Base-by-base conservation (phyloP, 2,888 invertebrate genomes). In the Eremobia ochroleuca region DNA sequence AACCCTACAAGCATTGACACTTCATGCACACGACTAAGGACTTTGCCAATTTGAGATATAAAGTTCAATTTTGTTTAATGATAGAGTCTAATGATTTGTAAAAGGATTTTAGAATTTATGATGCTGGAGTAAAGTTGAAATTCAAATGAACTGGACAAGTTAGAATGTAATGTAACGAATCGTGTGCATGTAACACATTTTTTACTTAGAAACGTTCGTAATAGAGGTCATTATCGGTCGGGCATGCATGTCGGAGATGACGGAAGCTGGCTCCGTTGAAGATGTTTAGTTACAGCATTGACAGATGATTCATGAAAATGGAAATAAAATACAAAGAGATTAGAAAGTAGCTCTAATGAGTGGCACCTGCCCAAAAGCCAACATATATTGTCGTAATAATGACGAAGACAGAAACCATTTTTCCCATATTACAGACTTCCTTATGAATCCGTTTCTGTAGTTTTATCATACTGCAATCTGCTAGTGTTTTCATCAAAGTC, bases 211-310 rank as follows among this genome's bases (percentile, higher is more conserved):
- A 88, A 82, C 85, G 81, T 77, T 84, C 62, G 85, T 86, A 87
- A 88, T 90, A 90, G 89, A 90, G 90, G 89, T 89, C 88, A 89
- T 89, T 90, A 88, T 90, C 88, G 86, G 86, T 86, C 82, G 79
- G 25, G 65, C 74, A 73, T 68, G 77, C 76, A 79, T 78, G 86
- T 80, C 70, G 83, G 86, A 86, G 89, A 77, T 81, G 73, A 68
- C 75, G 75, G 82, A 87, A 81, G 85, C 76, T 72, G 74, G 34
- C 11, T 68, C 62, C 73, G 79, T 83, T 75, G 73, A 70, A 46
- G 85, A 83, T 79, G 34, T 68, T 67, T 66, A 67, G 73, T 65
- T 65, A 65, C 58, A 75, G 52, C 62, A 73, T 68, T 79, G 84
- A 86, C 59, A 62, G 46, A 70, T 61, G 59, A 75, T 55, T 66